Percentiles rank a stretch among this genome's conserved stretches.
These are phyloP conservation scores for Wiebesia pumilae DNA, from an alignment of 1,140 invertebrate genomes.

Conservation along the genomic window DNA sequence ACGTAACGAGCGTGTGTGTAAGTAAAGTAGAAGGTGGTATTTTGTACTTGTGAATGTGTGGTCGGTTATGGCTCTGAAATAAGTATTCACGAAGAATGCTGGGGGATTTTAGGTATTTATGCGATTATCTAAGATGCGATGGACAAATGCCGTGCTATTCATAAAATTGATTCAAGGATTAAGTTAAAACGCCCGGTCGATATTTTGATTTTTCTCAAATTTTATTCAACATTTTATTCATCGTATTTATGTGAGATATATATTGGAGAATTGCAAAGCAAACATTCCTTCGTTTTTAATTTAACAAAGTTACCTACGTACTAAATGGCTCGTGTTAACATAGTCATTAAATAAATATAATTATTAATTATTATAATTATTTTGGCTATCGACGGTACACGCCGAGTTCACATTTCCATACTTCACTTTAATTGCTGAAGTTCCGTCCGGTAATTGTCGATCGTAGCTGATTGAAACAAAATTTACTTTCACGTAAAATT, in stretches of 20 bases:
- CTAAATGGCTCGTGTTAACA: too few relatives aligned
- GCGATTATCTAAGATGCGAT: background rate
- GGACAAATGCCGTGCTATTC: background rate
- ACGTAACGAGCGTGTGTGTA: background rate
- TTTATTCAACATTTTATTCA: background rate
- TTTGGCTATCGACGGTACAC: background rate
- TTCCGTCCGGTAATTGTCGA: background rate
- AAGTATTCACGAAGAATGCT: background rate
- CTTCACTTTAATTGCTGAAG: background rate
- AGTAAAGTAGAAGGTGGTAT: background rate
- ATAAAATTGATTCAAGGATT: background rate
- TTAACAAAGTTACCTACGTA: too few relatives aligned
- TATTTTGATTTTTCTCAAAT: background rate
- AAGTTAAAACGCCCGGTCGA: background rate
- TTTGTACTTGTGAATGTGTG: background rate
- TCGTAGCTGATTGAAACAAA: background rate
- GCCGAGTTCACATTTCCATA: background rate
- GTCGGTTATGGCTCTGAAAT: background rate
- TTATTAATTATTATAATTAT: too few relatives aligned
- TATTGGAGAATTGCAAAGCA: too few relatives aligned
- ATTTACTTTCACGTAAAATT: background rate
- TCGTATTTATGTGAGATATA: too few relatives aligned
- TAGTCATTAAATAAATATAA: too few relatives aligned
- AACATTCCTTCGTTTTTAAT: too few relatives aligned
- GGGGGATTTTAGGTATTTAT: too few relatives aligned